A percentile compares a stretch with the other conserved stretches of the same genome.
Conservation (phyloP, 2,113 vertebrate genomes). For the Synchiropus splendidus region DNA sequence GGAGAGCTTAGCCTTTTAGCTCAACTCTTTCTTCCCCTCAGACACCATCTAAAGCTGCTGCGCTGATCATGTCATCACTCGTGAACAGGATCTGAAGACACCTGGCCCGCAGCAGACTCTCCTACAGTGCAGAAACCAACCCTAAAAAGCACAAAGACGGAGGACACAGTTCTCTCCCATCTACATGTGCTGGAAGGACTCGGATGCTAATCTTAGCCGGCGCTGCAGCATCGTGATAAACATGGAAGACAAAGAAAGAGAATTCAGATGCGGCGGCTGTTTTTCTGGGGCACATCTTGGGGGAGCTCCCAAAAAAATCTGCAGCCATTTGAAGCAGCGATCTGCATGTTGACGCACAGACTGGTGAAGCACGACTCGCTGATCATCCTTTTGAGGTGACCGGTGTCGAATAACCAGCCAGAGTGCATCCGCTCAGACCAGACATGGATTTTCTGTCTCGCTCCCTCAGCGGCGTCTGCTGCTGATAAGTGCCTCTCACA, state of each 20-base stretch:
- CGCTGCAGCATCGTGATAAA: too few species aligned
- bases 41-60: too few species aligned
- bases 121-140: too few species aligned
- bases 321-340: conserved; percentile 22
- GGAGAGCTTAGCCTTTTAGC: too few species aligned
- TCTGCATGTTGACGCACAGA: not conserved
- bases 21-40: too few species aligned
- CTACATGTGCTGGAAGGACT: too few species aligned
- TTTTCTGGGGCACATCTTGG: conserved; percentile 52
- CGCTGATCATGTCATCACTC: too few species aligned
- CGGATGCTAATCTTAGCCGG: not conserved
- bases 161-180: too few species aligned
- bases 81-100: too few species aligned
- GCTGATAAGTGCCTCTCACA: conserved; percentile 13
- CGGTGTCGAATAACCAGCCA: not conserved
- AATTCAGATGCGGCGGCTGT: conserved; percentile 22
- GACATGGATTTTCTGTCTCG: conserved; percentile 16
- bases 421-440: conserved; percentile 1
- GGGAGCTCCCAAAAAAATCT: conserved; percentile 8
- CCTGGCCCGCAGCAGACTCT: too few species aligned
- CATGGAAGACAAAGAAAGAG: not conserved
- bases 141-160: too few species aligned
- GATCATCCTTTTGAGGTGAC: not conserved
- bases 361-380: not conserved
- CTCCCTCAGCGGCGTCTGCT: not conserved